These are phyloP conservation scores for Hylaeus anthracinus DNA, from an alignment of 1,140 invertebrate species.

Conservation along the genomic window DNA sequence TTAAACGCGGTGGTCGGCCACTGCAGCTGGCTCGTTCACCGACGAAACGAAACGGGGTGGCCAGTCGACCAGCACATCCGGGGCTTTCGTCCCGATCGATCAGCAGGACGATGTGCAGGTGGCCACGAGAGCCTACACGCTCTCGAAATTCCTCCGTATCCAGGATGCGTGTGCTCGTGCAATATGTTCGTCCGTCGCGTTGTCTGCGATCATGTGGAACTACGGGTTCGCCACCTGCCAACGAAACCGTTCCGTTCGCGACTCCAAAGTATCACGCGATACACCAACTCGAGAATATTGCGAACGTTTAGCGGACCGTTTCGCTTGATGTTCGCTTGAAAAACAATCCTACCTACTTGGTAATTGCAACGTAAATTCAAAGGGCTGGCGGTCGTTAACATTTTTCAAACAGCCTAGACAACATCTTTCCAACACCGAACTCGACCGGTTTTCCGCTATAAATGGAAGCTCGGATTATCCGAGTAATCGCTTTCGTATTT, in stretches of 20 bases:
- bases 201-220: not conserved
- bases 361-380: no score
- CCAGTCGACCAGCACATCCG: not conserved
- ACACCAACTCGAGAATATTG: not conserved
- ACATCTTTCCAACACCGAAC: not conserved
- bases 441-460: not conserved
- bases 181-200: conserved; percentile 2
- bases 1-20: conserved; percentile 20
- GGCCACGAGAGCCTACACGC: conserved; percentile 17
- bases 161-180: not conserved
- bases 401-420: not conserved
- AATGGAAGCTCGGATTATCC: conserved; percentile 31
- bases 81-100: conserved; percentile 18
- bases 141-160: not conserved
- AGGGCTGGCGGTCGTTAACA: not conserved
- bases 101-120: conserved; percentile 12
- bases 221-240: not conserved
- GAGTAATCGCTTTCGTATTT: conserved; percentile 42
- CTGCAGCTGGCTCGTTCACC: not conserved
- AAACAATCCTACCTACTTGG: no score
- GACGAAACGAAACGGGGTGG: not conserved
- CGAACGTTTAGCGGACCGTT: not conserved
- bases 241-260: not conserved
- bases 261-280: not conserved
- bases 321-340: no score